phyloP scores from a whole-genome alignment of 2,888 invertebrate genomes.

The Diarsia rubi region DNA sequence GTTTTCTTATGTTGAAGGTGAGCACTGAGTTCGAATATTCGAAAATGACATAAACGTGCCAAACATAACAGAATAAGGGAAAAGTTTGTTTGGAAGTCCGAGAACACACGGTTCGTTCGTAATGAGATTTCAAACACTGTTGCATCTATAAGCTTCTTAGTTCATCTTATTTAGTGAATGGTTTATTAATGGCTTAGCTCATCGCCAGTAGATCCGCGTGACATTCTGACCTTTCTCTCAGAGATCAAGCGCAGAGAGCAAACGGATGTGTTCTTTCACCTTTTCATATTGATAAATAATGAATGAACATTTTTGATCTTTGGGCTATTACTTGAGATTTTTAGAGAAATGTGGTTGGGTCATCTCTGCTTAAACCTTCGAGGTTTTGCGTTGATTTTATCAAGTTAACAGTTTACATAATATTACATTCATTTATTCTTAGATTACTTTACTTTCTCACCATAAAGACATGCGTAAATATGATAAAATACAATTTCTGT shows the following conservation, averaged over 20 bases:
- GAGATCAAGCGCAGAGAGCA: background rate
- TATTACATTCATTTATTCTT: too few species aligned
- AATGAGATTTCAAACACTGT: background rate
- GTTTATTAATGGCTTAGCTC: background rate
- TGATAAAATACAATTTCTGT: too few species aligned
- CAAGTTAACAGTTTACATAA: too few species aligned
- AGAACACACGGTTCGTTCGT: background rate
- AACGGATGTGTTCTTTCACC: conserved; percentile 8
- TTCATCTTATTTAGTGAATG: conserved; percentile 30
- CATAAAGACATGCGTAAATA: too few species aligned
- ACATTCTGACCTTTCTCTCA: conserved; percentile 37
- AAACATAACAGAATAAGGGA: background rate
- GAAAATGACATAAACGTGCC: background rate
- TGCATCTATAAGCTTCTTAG: background rate
- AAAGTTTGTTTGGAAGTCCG: background rate
- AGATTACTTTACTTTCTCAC: too few species aligned
- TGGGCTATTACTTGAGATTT: background rate
- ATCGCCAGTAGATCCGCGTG: conserved; percentile 22
- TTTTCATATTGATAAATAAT: conserved; percentile 6
- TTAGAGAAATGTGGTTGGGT: background rate
- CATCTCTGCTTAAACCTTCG: background rate
- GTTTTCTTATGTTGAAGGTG: background rate
- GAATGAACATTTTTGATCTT: conserved; percentile 6
- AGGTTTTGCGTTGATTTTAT: background rate
- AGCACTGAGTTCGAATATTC: too few species aligned